Evolutionary conservation across 2,113 vertebrate species (phyloP).

Genomic region (Cervus canadensis): DNA sequence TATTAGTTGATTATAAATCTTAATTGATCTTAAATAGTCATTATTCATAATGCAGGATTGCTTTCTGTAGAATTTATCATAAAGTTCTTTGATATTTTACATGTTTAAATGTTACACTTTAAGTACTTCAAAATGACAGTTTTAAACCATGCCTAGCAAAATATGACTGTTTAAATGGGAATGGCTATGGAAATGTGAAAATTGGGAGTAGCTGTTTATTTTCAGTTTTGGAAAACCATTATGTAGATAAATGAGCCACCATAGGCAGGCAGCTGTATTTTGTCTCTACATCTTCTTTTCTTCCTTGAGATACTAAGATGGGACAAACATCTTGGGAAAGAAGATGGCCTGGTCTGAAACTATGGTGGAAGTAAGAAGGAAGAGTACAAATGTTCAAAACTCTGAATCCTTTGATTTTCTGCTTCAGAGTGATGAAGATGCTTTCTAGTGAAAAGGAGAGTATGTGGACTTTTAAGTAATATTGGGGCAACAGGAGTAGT

Average conservation of each 20-base stretch:
- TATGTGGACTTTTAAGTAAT: background rate
- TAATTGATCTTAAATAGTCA: background rate
- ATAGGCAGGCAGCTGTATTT: background rate
- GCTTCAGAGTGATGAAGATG: background rate
- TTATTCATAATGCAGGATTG: background rate
- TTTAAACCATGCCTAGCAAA: background rate
- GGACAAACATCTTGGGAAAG: background rate
- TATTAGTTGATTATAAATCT: background rate
- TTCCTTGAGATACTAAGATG: background rate
- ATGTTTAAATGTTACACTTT: background rate
- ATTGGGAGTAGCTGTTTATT: background rate
- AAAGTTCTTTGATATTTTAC: background rate
- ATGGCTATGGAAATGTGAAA: background rate
- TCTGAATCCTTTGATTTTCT: background rate
- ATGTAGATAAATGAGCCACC: background rate
- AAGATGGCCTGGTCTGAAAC: background rate
- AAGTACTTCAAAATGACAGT: background rate
- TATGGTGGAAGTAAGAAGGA: background rate
- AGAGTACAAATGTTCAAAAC: background rate
- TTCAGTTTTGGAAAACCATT: background rate
- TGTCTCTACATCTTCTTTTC: background rate
- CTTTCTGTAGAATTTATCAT: background rate
- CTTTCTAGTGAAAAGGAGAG: background rate
- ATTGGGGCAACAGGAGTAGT: background rate
- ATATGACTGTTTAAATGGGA: background rate